A percentile compares a stretch with the other conserved stretches of the same genome.
phyloP scores from a whole-genome alignment of 1,140 invertebrate genomes.

The Aphaenogaster floridana region DNA sequence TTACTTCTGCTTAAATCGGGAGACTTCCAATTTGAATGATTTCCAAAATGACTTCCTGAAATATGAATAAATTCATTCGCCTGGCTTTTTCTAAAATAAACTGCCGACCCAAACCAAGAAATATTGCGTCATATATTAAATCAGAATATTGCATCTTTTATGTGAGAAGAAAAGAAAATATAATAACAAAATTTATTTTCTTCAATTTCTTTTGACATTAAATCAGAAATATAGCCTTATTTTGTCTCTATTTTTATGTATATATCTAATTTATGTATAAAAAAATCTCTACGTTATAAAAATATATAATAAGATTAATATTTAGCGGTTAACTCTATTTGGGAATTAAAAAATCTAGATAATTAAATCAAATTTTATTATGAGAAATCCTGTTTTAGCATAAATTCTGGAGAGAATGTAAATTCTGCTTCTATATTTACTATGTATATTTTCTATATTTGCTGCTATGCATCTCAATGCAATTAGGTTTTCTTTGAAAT shows the following conservation, averaged over 20 bases:
- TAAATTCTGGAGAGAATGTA: constrained; percentile 9
- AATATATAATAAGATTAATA: background rate
- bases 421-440: constrained; percentile 16
- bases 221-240: background rate
- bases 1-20: background rate
- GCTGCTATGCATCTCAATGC: background rate
- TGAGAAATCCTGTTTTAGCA: background rate
- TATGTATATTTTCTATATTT: background rate
- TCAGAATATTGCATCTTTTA: constrained; percentile 13
- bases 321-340: background rate
- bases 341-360: background rate
- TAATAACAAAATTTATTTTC: background rate
- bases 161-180: background rate
- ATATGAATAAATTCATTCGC: background rate
- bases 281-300: background rate
- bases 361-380: background rate
- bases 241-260: background rate
- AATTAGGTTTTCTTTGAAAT: constrained; percentile 4
- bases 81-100: background rate
- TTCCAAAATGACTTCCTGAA: background rate
- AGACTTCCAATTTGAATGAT: background rate
- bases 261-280: background rate
- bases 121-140: background rate
- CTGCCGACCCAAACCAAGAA: background rate
- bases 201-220: background rate